A percentile compares a stretch with the other conserved stretches of the same genome.
Conservation (phyloP, 2,113 vertebrate genomes). For the Probosciger aterrimus region DNA sequence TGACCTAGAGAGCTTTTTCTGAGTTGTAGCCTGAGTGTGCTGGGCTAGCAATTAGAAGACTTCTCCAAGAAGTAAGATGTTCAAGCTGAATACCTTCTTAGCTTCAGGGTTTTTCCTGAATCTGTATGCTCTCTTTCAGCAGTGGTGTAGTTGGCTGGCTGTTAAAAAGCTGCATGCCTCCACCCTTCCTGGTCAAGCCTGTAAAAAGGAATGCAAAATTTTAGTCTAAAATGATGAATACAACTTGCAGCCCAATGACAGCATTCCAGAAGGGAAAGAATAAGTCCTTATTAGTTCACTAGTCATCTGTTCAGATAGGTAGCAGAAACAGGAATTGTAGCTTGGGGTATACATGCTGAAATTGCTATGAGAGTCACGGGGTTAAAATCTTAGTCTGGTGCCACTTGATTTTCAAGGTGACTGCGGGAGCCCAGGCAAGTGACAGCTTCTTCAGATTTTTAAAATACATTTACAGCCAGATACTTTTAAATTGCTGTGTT, state of each 20-base stretch:
- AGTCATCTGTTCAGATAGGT: background rate
- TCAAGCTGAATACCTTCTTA: background rate
- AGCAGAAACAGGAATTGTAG: background rate
- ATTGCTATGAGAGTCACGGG: background rate
- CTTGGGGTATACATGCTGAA: background rate
- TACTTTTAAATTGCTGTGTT: background rate
- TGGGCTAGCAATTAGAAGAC: background rate
- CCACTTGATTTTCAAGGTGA: fast-evolving
- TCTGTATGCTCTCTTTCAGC: background rate
- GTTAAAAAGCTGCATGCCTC: background rate
- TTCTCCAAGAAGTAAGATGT: background rate
- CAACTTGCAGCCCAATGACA: background rate
- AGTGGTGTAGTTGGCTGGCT: background rate
- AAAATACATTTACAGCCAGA: background rate
- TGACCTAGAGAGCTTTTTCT: background rate
- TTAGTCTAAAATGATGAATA: background rate
- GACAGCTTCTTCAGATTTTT: background rate
- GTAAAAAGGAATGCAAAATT: background rate
- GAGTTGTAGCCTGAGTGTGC: background rate
- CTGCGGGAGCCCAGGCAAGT: background rate
- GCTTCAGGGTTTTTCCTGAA: background rate
- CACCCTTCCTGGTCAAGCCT: background rate
- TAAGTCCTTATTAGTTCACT: background rate
- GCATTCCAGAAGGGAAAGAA: background rate
- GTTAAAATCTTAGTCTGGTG: background rate